Base-by-base conservation (phyloP, 1,140 invertebrate genomes). In the Ips nitidus region DNA sequence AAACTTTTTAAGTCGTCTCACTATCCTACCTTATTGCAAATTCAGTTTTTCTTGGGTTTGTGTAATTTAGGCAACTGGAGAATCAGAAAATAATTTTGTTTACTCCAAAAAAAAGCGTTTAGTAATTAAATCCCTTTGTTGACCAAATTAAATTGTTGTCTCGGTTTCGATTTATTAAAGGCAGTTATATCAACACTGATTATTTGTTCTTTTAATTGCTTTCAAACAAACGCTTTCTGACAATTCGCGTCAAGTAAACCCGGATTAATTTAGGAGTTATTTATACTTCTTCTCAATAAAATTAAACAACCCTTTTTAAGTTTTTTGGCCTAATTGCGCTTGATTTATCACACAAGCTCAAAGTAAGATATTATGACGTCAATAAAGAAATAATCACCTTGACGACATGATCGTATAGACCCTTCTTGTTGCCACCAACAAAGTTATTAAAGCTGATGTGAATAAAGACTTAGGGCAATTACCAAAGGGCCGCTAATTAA, bases 161-260 rank as follows among this genome's bases (percentile, higher is more conserved):
- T 55, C 37, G 37, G 4, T 55, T 5, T 55, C 52, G 52, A 55
- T 55, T 55, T 55, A 55, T 55, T 55, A 55, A 55, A 55, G 52
- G 6, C 52, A 55, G 52, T 55, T 22, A 55, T 55, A 55, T 36
- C 52, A 55, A 55, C 52, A 55, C 52, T 55, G n/a, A 55, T 38
- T 55, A 55, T 55, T 55, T 55, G 37, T 37, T 37, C 52, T 55
- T 55, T 55, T 55, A 55, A 55, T 55, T 55, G 52, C 52, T 55
- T 55, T 55, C 45, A 47, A 47, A 47, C 45, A 47, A 47, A 47
- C 45, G 45, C 45, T 47, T 50, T 50, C 45, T 50, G 45, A 50
- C 45, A 22, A 50, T 50, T 22, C 45, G 22, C 22, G 3, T 50
- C 45, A 3, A 50, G 22, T 22, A 50, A 50, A 22, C 45, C 3